Evolutionary conservation across 2,888 invertebrate genomes (phyloP), one percentile per base, ranked within the genome.

Genomic region (Diplazon laetatorius): DNA sequence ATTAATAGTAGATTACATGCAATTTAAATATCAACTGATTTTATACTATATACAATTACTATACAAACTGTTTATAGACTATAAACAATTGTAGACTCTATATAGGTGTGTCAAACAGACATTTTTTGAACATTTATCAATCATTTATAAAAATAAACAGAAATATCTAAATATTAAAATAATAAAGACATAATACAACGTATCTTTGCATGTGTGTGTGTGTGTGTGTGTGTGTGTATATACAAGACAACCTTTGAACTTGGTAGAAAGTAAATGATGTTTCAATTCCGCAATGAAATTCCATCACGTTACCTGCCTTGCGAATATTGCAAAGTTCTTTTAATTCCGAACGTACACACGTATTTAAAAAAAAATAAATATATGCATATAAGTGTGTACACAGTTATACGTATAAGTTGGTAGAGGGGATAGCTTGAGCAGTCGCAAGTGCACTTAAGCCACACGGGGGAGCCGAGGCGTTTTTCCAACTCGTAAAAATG

Each of bases 401-500:
- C n/a, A n/a, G n/a, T n/a, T n/a, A n/a, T n/a, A n/a, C n/a, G n/a
- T n/a, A n/a, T n/a, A n/a, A n/a, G n/a, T n/a, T n/a, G n/a, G n/a
- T n/a, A n/a, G n/a, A n/a, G 30, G 1, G n/a, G 12, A 30, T 52
- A 68, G n/a, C 48, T 35, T 60, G 60, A 16, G 25, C 35, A 35
- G 44, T 42, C 39, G 60, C 71, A 14, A 65, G 70, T 59, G 42
- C 65, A 70, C 50, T 76, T 44, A 50, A 63, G 57, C 65, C 20
- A 52, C 44, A 30, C 60, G 20, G 18, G 10, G 35, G 14, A 44
- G 12, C 30, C 50, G 59, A 48, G 39, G 59, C 63, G 48, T 48
- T 66, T 76, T 66, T 52, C 71, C 50, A 76, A 44, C 80, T 81
- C 81, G 76, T 80, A 82, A 81, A 82, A 82, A 81, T 82, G 81